Evolutionary conservation across 2,113 vertebrate species (phyloP), one percentile per base, ranked within the genome.

Genomic region (Bambusicola thoracicus): DNA sequence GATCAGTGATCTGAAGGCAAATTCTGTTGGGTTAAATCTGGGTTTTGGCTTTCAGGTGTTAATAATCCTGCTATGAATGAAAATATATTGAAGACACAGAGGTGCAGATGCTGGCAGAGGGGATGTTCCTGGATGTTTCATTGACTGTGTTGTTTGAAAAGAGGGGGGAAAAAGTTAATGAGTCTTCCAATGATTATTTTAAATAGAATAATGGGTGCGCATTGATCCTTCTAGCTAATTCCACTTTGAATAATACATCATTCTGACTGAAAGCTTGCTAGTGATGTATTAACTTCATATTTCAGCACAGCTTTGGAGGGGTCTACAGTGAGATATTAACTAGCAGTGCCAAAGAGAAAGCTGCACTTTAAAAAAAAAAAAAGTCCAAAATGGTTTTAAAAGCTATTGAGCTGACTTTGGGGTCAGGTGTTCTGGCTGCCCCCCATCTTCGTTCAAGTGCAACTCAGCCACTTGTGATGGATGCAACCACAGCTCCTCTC

Each of bases 201-300:
- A 94, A 95, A 96, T 69, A 94, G 92, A 94, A 53, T 97, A 96
- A 97, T 96, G 87, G 76, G 83, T 55, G 46, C 84, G 56, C 91
- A 97, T 96, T 93, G 97, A 96, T 97, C 95, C 94, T 96, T 94
- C 93, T 40, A 96, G 95, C 94, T 96, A 96, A 96, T 95, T 97
- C 92, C 87, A 75, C 92, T 95, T 95, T 79, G 67, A 96, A 92
- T 90, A 95, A 97, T 95, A 90, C 43, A 97, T 96, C 93, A 94
- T 92, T 86, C 87, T 96, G 85, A 95, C 84, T 77, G 87, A 97
- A 94, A 94, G 92, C 91, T 94, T 85, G 73, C 87, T 82, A 74
- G 95, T 94, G 96, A 96, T 96, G 67, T 96, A 96, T 97, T 84
- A 96, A 96, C 91, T 96, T 94, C 91, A 92, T 94, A 93, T 91